Base-by-base conservation (phyloP, 2,888 invertebrate species). In the Rhamphomyia laevipes region DNA sequence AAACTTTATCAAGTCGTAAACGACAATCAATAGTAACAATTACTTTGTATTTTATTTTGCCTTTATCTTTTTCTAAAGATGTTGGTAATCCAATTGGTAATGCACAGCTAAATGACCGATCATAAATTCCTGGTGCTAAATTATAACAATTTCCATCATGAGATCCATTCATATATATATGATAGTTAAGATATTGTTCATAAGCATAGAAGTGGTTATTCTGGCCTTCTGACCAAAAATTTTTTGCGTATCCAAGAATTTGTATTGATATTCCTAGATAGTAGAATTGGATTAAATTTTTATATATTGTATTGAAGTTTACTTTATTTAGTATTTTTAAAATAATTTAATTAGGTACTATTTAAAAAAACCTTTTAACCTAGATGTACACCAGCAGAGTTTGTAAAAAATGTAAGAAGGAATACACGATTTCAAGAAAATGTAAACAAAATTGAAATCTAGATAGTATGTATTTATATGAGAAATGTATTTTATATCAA, bases 1-100 rank as follows among this genome's bases (percentile, higher is more conserved):
- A 80, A 53, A 82, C 84, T 58, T 86, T 84, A 67, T 91, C 88
- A 67, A 85, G 85, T 58, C 86, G 86, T 82, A 87, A 87, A 3
- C 90, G 87, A 10, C 87, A 76, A 65, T 91, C 90, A 21, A 92
- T 72, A 1, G 78, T 81, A 12, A 84, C 81, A 63, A 83, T 84
- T 10, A 87, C 77, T 13, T 80, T 82, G 62, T 91, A 92, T 31
- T 85, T 76, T 17, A 92, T 77, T 63, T 81, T 78, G 0, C 91
- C 86, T 69, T 73, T 73, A 58, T 79, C 73, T 5, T 84, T 84
- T 61, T 82, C 84, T 63, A 86, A 88, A 0, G 86, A 86, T 1
- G 86, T 84, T 12, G 89, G 89, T 45, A 87, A 71, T 54, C 82
- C 67, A 2, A 64, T 63, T 5, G 69, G 68, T 48, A 68, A 61